Evolutionary conservation across 2,888 invertebrate genomes (phyloP), one percentile per base, ranked within the genome.

Genomic region (Andrena trimmerana): DNA sequence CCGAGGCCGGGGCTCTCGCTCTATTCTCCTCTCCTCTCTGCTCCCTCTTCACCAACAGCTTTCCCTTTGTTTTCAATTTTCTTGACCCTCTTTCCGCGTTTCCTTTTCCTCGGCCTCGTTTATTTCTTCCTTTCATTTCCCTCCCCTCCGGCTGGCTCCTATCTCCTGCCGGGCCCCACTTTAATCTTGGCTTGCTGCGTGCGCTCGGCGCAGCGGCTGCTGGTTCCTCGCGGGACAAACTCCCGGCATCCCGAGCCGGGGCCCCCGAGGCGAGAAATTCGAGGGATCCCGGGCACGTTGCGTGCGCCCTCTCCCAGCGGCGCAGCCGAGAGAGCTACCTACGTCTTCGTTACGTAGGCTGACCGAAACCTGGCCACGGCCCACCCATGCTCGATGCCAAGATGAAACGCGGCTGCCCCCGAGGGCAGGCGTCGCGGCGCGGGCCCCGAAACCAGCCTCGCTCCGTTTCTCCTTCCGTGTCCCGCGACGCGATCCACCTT

Each of bases 321-420:
- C 78, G 31, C 74, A 16, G 69, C 54, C 65, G 66, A 69, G 76
- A 83, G 89, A 87, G 81, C 87, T 88, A 79, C 85, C 89, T 89
- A 87, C 78, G 78, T 81, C 83, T 87, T 88, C 79, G 81, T 85
- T 84, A 86, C 84, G 84, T 80, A 54, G n/a, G 33, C 54, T 36
- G 48, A n/a, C 63, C 54, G 2, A 33, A 31, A 33, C 50, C 78
- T 68, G 78, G 68, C 76, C 71, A 63, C 57, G 78, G 87, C 88
- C 88, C 87, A 87, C 89, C 88, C 89, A 87, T 88, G 86, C 78
- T 81, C 78, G 78, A 84, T 71, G 87, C 75, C 77, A 72, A 83
- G 83, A 86, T 77, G 84, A 78, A 84, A 88, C 81, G 77, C 75
- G 77, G 77, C 81, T 75, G 76, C 66, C 77, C 83, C 79, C 65